phyloP scores from a whole-genome alignment of 2,888 invertebrate genomes.

The Melipona bicolor region DNA sequence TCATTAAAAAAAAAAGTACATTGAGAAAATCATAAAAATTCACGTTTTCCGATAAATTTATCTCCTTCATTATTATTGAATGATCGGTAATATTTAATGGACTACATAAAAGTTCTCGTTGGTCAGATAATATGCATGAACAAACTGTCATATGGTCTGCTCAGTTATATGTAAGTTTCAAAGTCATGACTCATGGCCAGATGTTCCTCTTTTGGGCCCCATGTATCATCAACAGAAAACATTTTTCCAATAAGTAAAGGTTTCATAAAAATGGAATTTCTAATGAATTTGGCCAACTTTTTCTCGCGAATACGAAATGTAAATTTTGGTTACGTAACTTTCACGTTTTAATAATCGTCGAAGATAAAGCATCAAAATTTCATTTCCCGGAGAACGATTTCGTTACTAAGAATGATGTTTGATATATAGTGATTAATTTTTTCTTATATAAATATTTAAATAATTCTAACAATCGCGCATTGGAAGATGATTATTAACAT shows the following conservation, averaged over 20 bases:
- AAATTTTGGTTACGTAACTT: background rate
- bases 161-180: slow-evolving; percentile 42
- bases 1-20: too few species aligned
- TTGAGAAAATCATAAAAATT: too few species aligned
- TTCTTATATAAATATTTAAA: background rate
- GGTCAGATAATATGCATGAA: slow-evolving; percentile 21
- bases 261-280: background rate
- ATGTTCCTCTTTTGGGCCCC: slow-evolving; percentile 40
- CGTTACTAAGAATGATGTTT: background rate
- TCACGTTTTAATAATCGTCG: background rate
- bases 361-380: background rate
- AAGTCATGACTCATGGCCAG: slow-evolving; percentile 54
- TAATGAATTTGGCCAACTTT: background rate
- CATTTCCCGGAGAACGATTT: background rate
- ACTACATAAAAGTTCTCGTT: slow-evolving; percentile 1
- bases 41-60: too few species aligned
- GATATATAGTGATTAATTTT: background rate
- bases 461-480: too few species aligned
- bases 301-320: too few species aligned
- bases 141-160: slow-evolving; percentile 39
- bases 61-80: too few species aligned
- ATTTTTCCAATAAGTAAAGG: slow-evolving; percentile 16
- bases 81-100: background rate
- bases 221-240: slow-evolving; percentile 25
- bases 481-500: background rate